A percentile compares a stretch with the other conserved stretches of the same genome.
Conservation (phyloP, 2,888 invertebrate species). For the Coecobrya sp. region DNA sequence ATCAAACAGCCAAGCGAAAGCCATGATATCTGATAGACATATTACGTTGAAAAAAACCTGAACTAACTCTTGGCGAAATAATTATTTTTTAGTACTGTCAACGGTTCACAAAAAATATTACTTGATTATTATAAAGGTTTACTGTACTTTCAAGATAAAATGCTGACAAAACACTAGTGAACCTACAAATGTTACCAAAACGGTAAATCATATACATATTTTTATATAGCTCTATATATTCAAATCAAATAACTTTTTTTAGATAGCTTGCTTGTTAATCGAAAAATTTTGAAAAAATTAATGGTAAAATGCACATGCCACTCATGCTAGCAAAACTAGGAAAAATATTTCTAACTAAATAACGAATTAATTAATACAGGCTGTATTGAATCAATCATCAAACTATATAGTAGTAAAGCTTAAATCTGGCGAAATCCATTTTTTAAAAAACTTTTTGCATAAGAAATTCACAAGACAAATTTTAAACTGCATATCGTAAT, state of each 20-base stretch:
- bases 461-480: no score
- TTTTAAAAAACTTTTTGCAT: no score
- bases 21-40: neutral
- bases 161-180: neutral
- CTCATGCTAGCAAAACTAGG: neutral
- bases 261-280: neutral
- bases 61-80: neutral
- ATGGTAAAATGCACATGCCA: neutral
- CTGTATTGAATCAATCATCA: neutral
- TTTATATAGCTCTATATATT: neutral
- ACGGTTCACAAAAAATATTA: neutral
- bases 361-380: neutral
- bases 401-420: neutral
- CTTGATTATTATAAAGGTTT: neutral
- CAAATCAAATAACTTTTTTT: neutral
- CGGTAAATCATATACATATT: neutral
- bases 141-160: neutral
- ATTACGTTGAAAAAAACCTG: neutral
- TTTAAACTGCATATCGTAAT: no score
- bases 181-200: neutral
- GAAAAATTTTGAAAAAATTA: neutral
- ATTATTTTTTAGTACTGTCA: neutral
- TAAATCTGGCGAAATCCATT: neutral
- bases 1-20: conserved; percentile 26
- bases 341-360: neutral